phyloP scores from a whole-genome alignment of 2,113 vertebrate species.

The Larimichthys polyactis region DNA sequence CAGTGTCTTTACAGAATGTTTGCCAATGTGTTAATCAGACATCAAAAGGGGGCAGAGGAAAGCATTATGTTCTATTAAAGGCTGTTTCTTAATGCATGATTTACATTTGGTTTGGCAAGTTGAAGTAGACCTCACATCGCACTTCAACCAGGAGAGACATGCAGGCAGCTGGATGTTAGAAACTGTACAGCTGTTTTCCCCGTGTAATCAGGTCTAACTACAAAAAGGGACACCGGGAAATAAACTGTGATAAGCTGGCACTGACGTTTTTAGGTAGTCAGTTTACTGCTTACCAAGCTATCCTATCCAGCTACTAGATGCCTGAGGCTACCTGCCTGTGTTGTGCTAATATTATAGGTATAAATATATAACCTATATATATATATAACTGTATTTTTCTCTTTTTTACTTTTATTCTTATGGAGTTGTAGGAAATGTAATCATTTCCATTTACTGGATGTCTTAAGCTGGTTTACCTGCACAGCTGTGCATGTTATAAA shows the following conservation, averaged over 20 bases:
- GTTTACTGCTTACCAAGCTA: no score
- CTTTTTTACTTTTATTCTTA: no score
- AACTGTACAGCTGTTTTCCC: not conserved
- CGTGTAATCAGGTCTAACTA: not conserved
- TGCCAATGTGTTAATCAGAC: slow-evolving; percentile 51
- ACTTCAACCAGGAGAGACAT: slow-evolving; percentile 38
- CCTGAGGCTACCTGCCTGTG: no score
- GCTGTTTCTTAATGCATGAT: slow-evolving; percentile 47
- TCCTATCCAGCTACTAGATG: no score
- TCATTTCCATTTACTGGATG: not conserved
- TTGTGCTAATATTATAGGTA: no score
- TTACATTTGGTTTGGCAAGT: slow-evolving; percentile 53
- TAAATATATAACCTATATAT: no score
- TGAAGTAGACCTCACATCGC: slow-evolving; percentile 19
- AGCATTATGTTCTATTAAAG: slow-evolving; percentile 28
- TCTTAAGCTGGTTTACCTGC: not conserved
- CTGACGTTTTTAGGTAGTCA: no score
- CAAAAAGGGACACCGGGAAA: not conserved
- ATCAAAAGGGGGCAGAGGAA: slow-evolving; percentile 40
- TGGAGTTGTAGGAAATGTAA: no score
- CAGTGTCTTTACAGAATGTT: not conserved
- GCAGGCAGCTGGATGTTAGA: slow-evolving; percentile 24
- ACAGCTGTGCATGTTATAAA: not conserved
- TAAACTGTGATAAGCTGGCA: not conserved
- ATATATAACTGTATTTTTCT: no score